These are phyloP conservation scores for Porites australiensis DNA, from an alignment of 64 coral and sea anemone genomes.

Conservation along the genomic window DNA sequence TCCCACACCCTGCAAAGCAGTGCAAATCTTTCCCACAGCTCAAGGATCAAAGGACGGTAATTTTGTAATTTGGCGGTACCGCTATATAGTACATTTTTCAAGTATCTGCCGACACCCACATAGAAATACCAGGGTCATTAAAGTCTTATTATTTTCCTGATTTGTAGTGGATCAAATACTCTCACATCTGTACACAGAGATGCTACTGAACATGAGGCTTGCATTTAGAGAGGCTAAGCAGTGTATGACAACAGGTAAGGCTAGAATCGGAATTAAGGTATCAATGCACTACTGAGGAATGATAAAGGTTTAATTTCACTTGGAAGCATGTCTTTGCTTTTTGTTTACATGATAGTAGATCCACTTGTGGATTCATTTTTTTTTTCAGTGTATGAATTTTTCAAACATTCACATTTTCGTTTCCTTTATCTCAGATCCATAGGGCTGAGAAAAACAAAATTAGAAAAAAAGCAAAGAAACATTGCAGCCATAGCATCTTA, in stretches of 20 bases:
- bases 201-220: slow-evolving; percentile 14
- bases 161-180: slow-evolving; percentile 32
- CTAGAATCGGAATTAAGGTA: background rate
- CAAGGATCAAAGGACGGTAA: no score
- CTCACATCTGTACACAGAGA: slow-evolving; percentile 23
- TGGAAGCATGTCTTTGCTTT: background rate
- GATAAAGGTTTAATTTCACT: background rate
- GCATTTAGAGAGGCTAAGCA: slow-evolving; percentile 24
- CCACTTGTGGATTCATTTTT: slow-evolving; percentile 6
- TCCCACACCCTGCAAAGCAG: no score
- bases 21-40: no score
- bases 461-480: background rate
- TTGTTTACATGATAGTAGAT: background rate
- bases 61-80: no score
- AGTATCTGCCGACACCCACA: background rate
- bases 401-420: background rate
- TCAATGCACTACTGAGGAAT: background rate
- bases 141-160: background rate
- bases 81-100: no score
- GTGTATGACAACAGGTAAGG: background rate
- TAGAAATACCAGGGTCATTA: background rate
- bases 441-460: background rate
- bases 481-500: background rate
- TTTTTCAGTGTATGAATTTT: background rate
- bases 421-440: slow-evolving; percentile 9